Base-by-base conservation (phyloP, 2,888 invertebrate genomes). In the Nephrocerus scutellatus region DNA sequence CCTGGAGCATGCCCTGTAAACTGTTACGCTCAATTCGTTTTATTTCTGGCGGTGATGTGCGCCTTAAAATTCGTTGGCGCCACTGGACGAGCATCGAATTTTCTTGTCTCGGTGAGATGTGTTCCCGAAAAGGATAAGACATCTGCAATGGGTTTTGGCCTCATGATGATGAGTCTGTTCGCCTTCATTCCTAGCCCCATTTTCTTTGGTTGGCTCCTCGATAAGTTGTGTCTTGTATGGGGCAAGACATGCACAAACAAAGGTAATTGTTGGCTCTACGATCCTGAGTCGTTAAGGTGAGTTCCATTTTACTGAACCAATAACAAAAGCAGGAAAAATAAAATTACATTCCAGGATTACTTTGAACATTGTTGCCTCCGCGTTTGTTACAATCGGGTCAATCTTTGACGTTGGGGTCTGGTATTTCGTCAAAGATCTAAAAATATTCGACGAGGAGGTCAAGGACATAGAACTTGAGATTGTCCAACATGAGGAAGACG, bases 151-250 rank as follows among this genome's bases (percentile, higher is more conserved):
- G 83, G 82, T 20, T 75, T 82, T 41, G 75, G 78, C 18, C 68
- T 82, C 48, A 79, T 77, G 59, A 70, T 82, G 51, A 75, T 80
- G 72, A 80, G 80, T 45, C 68, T 82, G 39, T 76, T 81, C 51
- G 80, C 82, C 8, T 81, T 83, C 54, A 79, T 84, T 50, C 85
- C 85, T 1, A 80, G 82, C 31, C 85, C 85, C 0, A 81, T 86
- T 48, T 70, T 84, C 40, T 83, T 83, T 54, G 85, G 85, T 36
- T 78, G 76, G 53, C 74, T 85, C 37, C 73, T 84, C 52, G 68
- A 69, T 52, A 57, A 57, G 24, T 74, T 80, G 6, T 84, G 83
- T 52, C 60, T 81, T 18, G 78, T 83, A 10, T 84, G 83, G 83
- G 82, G 82, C 9, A 79, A 79, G 57, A 80, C 79, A 4, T 83